Conservation (phyloP, 2,888 invertebrate species). For the Danaus chrysippus region DNA sequence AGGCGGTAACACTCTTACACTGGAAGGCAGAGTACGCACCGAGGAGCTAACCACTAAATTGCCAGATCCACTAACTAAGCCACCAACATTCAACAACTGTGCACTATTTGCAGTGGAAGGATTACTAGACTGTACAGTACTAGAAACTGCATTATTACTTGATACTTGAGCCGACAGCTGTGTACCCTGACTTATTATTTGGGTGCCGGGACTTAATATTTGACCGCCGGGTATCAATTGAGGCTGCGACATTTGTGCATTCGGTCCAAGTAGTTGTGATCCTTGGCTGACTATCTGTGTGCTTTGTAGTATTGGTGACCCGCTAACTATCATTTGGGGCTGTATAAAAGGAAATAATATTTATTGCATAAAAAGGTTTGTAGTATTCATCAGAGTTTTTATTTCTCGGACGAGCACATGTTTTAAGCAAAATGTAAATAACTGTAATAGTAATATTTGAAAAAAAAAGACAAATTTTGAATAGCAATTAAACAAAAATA, state of each 20-base stretch:
- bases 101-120: constrained; percentile 52
- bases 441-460: background rate
- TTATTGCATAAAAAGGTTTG: constrained; percentile 1
- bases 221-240: constrained; percentile 62
- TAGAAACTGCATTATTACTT: constrained; percentile 45
- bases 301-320: constrained; percentile 66
- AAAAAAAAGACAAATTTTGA: too few relatives aligned
- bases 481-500: too few relatives aligned
- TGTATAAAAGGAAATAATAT: constrained; percentile 41
- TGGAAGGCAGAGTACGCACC: constrained; percentile 63
- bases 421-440: background rate
- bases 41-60: constrained; percentile 65
- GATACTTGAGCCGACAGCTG: constrained; percentile 63
- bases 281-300: constrained; percentile 70
- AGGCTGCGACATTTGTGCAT: constrained; percentile 61
- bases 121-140: constrained; percentile 50
- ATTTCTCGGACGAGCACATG: too few relatives aligned
- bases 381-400: background rate
- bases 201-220: constrained; percentile 63
- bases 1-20: constrained; percentile 67
- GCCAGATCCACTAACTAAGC: constrained; percentile 54
- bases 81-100: constrained; percentile 65
- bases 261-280: constrained; percentile 62
- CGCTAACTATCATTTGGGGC: constrained; percentile 71
- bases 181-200: constrained; percentile 72